These are phyloP conservation scores for Neocrepidodera transversa DNA, from an alignment of 2,888 invertebrate genomes.

Conservation along the genomic window DNA sequence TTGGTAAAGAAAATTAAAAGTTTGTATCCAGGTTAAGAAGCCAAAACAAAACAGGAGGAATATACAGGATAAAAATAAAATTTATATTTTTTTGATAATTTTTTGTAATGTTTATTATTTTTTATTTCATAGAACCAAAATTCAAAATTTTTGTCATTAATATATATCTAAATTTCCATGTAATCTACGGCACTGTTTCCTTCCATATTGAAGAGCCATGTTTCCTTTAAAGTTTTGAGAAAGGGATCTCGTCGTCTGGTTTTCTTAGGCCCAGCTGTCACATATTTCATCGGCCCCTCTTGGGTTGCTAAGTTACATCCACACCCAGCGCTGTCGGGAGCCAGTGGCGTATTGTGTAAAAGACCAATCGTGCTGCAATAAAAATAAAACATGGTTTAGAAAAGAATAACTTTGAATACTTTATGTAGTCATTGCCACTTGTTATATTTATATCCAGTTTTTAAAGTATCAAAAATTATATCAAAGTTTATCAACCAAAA, in stretches of 20 bases:
- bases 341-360: constrained; percentile 14
- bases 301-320: constrained; percentile 34
- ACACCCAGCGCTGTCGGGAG: constrained; percentile 18
- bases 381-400: constrained; percentile 6
- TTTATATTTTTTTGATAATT: no score
- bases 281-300: constrained; percentile 42
- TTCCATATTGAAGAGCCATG: constrained; percentile 39
- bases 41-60: no score
- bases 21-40: no score
- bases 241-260: constrained; percentile 35
- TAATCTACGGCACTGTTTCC: constrained; percentile 12
- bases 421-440: constrained; percentile 1
- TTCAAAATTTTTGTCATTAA: no score
- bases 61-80: no score
- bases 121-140: no score
- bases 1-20: no score
- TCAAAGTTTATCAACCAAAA: no score
- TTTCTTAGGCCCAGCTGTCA: constrained; percentile 39
- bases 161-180: no score
- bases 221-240: constrained; percentile 33
- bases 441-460: no score
- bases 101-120: no score
- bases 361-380: constrained; percentile 12
- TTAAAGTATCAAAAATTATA: no score
- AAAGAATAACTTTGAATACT: constrained; percentile 11